Conservation (phyloP, 2,888 invertebrate species). For the Drosophila planitibia region DNA sequence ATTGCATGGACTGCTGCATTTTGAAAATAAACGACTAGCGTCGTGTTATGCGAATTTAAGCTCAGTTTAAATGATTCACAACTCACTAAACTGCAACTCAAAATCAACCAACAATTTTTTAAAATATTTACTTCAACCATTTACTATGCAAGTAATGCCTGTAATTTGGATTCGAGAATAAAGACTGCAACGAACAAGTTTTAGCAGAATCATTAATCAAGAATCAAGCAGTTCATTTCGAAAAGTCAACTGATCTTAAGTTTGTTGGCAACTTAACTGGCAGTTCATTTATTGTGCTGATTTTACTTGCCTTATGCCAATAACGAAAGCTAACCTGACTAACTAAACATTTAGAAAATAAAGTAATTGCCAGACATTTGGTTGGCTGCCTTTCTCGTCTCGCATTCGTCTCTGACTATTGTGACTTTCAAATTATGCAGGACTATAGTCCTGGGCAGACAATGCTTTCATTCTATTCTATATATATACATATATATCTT, state of each 20-base stretch:
- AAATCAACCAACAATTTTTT: background rate
- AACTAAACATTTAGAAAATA: slow-evolving; percentile 25
- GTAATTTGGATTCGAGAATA: background rate
- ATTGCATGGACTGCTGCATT: slow-evolving; percentile 34
- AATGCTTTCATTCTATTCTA: slow-evolving; percentile 24
- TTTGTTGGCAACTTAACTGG: background rate
- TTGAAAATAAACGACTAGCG: slow-evolving; percentile 15
- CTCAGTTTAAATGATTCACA: slow-evolving; percentile 35
- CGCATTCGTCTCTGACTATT: slow-evolving; percentile 13
- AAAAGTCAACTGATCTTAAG: background rate
- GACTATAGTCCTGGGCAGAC: slow-evolving; percentile 25
- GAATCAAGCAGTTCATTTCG: background rate
- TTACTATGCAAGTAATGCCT: background rate
- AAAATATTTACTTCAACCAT: background rate
- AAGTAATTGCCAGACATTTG: slow-evolving; percentile 27
- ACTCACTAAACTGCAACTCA: background rate
- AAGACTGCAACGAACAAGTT: background rate
- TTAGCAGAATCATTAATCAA: background rate
- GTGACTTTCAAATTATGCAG: slow-evolving; percentile 45
- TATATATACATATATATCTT: slow-evolving; percentile 9
- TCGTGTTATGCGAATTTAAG: slow-evolving; percentile 37
- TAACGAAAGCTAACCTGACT: slow-evolving; percentile 1
- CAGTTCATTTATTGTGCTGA: slow-evolving; percentile 35
- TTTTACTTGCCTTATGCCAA: slow-evolving; percentile 3
- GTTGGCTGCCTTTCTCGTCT: background rate